Evolutionary conservation across 2,113 vertebrate genomes (phyloP), one percentile per base, ranked within the genome.

Genomic region (Cinclus cinclus): DNA sequence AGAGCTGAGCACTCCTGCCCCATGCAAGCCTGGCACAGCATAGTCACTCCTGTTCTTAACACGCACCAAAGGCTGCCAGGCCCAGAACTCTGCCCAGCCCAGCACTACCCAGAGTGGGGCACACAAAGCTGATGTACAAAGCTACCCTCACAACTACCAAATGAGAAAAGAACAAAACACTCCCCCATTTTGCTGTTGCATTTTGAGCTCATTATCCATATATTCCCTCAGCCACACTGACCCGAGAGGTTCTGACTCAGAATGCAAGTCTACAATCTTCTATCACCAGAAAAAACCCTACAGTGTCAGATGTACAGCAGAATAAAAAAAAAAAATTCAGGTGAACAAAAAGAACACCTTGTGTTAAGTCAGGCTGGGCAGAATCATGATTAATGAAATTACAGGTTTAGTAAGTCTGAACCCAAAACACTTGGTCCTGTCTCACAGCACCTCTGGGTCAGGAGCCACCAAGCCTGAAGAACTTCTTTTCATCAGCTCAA

Each of bases 71-170:
- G 13, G 42, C 41, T 49, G n/a, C 73, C 12, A 9, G 5, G 15
- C 25, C 6, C 37, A 83, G 69, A 50, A 16, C 4, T 60, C 16
- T 65, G 68, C 44, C 59, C n/a, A 60, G 52, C n/a, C 52, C 9
- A 62, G 39, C 15, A 1, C 4, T 5, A 25, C 10, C 47, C 25
- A 30, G 7, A 56, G 11, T 0, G 10, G 24, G 15, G 21, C 25
- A 37, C 7, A 17, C 15, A 41, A 13, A 70, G 21, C 22, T n/a
- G 10, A 14, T 30, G 30, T 3, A 42, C 11, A 55, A 11, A 94
- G 69, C 53, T 15, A 13, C 1, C 8, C 1, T 9, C 18, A 30
- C 59, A 35, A 13, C 33, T 2, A 53, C 23, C 12, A n/a, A 44
- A 10, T 3, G 28, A 75, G 37, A 31, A 41, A 60, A 42, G 24